Base-by-base conservation (phyloP, 1,140 invertebrate species). In the Drosophila melanica region DNA sequence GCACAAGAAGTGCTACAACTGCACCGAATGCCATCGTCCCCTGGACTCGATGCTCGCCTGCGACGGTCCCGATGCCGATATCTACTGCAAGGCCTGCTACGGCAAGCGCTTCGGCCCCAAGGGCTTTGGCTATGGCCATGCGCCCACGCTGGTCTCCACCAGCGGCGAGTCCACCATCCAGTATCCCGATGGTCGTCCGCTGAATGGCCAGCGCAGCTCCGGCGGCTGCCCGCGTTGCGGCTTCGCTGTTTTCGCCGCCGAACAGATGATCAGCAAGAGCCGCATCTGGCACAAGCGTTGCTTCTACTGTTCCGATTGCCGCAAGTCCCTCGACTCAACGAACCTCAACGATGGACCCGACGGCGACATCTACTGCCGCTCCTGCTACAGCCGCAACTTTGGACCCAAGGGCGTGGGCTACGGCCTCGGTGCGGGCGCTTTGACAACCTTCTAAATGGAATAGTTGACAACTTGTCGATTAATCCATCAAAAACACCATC, bases 1-100 rank as follows among this genome's bases (percentile, higher is more conserved):
- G 97, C 98, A 98, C 93, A 98, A 97, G 93, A 96, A 95, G 90
- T 98, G 97, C 93, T 98, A 98, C 94, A 97, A 95, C 92, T 98
- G 97, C 90, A 94, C 95, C 58, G 96, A 97, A 90, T 99, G 98
- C 91, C 97, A 98, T 90, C 96, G 98, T 75, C 97, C 98, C 39
- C 92, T 99, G 69, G 98, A 99, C 92, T 99, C 98, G 0, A 95
- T 97, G 93, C 92, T 97, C 58, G 97, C 97, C 48, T 97, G 96
- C 87, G 97, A 98, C 86, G 97, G 96, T 10, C 97, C 97, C 53
- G 96, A 98, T 90, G 95, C 95, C 87, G 96, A 98, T 91, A 96
- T 98, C 87, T 97, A 97, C 91, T 97, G 97, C 93, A 95, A 95
- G 78, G 94, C 96, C 47, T 98, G 97, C 92, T 98, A 98, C 90